phyloP scores from a whole-genome alignment of 2,888 invertebrate species.

The Metopia argyrocephala region DNA sequence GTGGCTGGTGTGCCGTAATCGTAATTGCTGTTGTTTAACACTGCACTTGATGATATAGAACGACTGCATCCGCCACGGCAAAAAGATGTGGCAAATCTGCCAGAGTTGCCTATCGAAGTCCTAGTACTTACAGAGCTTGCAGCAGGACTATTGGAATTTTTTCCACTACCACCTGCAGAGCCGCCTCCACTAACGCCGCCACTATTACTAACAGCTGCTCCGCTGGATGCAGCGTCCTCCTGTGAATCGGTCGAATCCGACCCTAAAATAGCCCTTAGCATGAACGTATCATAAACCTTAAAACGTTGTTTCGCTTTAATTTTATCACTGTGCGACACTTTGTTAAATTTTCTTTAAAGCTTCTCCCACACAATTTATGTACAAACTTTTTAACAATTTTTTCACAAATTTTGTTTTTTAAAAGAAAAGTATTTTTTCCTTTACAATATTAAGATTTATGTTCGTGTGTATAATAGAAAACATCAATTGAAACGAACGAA shows the following conservation, averaged over 20 bases:
- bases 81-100: constrained; percentile 48
- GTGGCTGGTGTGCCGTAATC: constrained; percentile 60
- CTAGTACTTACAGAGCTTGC: constrained; percentile 64
- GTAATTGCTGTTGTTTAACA: constrained; percentile 46
- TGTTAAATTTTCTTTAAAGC: constrained; percentile 51
- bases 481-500: not conserved
- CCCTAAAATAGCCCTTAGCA: constrained; percentile 76
- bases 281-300: constrained; percentile 77
- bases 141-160: constrained; percentile 60
- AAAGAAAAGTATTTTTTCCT: not conserved
- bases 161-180: constrained; percentile 48
- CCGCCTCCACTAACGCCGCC: constrained; percentile 31
- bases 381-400: not conserved
- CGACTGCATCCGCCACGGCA: constrained; percentile 56
- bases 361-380: not conserved
- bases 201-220: constrained; percentile 58
- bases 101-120: constrained; percentile 35
- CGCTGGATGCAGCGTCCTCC: constrained; percentile 70
- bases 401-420: not conserved
- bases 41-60: constrained; percentile 54
- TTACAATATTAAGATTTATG: constrained; percentile 17
- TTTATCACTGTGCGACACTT: constrained; percentile 63
- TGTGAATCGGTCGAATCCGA: constrained; percentile 74
- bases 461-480: constrained; percentile 55
- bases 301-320: constrained; percentile 72